These are phyloP conservation scores for Poliocrania exsul DNA, from an alignment of 2,797 vertebrate species.

Conservation along the genomic window DNA sequence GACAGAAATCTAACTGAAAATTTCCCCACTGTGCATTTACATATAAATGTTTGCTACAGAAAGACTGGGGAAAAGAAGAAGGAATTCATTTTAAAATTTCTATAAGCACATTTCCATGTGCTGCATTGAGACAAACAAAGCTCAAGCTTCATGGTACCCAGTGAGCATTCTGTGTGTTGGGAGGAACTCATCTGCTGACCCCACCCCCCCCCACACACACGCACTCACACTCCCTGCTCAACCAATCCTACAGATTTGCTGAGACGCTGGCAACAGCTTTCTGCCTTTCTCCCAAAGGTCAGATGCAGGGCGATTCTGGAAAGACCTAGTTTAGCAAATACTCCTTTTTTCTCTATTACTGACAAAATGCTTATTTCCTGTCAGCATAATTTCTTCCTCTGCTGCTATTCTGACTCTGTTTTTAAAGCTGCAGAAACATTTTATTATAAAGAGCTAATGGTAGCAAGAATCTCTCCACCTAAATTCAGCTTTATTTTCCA, in stretches of 20 bases:
- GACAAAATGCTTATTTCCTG: neutral
- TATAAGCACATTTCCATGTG: neutral
- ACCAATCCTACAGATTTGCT: neutral
- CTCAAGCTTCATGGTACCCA: neutral
- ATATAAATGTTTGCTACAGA: neutral
- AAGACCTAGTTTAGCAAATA: neutral
- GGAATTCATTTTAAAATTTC: neutral
- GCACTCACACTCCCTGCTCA: fast-evolving
- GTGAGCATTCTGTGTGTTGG: neutral
- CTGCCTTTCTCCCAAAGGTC: neutral
- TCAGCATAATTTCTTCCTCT: neutral
- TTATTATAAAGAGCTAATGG: neutral
- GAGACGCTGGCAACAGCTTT: neutral
- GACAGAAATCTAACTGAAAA: neutral
- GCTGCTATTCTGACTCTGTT: neutral
- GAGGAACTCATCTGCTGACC: neutral
- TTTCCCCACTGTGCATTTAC: neutral
- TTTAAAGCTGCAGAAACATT: slow-evolving; percentile 1
- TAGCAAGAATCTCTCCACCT: neutral
- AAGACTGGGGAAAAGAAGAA: neutral
- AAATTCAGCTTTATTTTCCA: neutral
- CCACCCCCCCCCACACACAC: fast-evolving
- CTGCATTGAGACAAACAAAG: neutral
- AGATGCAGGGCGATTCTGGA: neutral
- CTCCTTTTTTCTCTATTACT: neutral